These are phyloP conservation scores for Hapalemur alaotrensis DNA, from an alignment of 2,797 vertebrate species.

Conservation along the genomic window DNA sequence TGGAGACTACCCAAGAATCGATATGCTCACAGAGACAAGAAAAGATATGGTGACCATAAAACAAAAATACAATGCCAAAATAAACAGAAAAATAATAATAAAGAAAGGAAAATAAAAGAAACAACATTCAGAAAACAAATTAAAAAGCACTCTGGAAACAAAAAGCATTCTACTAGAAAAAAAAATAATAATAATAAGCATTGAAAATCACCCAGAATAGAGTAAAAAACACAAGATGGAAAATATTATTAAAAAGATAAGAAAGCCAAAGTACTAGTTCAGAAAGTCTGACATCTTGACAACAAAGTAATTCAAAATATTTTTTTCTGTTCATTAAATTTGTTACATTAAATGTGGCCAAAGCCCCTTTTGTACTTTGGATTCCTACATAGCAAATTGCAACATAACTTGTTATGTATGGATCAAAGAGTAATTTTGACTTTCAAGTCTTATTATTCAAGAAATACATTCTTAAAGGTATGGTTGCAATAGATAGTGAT, in stretches of 20 bases:
- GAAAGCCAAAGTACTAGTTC: not conserved
- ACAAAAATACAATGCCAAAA: not conserved
- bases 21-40: not conserved
- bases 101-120: not conserved
- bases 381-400: not conserved
- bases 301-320: not conserved
- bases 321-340: not conserved
- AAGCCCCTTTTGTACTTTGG: not conserved
- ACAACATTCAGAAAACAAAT: constrained; percentile 2
- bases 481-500: not conserved
- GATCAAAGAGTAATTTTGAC: not conserved
- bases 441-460: not conserved
- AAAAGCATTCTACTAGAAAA: not conserved
- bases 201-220: not conserved
- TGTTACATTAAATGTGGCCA: not conserved
- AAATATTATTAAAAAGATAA: constrained; percentile 15
- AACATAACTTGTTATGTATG: not conserved
- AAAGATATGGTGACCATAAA: not conserved
- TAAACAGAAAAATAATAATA: not conserved
- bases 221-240: not conserved
- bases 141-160: not conserved
- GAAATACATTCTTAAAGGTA: not conserved
- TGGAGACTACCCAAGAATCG: not conserved
- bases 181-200: not conserved
- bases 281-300: not conserved